Conservation (phyloP, 2,797 vertebrate genomes). For the Apogon talboti region DNA sequence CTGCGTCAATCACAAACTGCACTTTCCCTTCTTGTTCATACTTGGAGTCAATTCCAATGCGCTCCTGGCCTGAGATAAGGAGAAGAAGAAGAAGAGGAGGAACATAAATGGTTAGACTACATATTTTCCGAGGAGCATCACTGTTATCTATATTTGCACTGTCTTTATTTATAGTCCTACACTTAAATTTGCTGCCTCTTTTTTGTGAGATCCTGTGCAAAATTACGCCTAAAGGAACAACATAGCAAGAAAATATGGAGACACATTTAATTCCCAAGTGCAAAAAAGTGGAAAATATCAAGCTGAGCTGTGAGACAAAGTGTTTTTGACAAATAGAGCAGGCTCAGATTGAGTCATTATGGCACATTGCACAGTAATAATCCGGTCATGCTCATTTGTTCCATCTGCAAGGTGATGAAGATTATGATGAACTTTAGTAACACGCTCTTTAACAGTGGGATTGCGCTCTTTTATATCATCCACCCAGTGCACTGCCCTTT, state of each 20-base stretch:
- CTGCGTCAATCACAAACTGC: constrained; percentile 98
- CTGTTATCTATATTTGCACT: constrained; percentile 12
- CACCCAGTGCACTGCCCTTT: constrained; percentile 67
- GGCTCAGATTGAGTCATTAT: constrained; percentile 51
- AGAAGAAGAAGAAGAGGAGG: constrained; percentile 16
- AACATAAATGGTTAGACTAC: constrained; percentile 41
- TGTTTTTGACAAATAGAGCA: constrained; percentile 58
- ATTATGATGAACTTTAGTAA: constrained; percentile 67
- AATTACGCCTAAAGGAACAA: constrained; percentile 51
- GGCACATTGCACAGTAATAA: constrained; percentile 46
- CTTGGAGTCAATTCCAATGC: constrained; percentile 93
- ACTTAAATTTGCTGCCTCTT: constrained; percentile 49
- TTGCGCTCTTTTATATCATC: constrained; percentile 60
- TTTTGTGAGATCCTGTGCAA: constrained; percentile 15
- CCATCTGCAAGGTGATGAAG: constrained; percentile 65
- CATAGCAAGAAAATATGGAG: constrained; percentile 49
- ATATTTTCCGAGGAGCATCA: constrained; percentile 24
- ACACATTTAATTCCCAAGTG: constrained; percentile 53
- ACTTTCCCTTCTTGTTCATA: constrained; percentile 99
- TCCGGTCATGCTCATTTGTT: constrained; percentile 48
- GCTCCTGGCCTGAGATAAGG: constrained; percentile 90
- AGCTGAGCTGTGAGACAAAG: constrained; percentile 56
- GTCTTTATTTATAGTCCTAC: constrained; percentile 29
- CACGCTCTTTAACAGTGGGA: constrained; percentile 41
- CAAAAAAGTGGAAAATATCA: constrained; percentile 46